Percentiles rank a stretch among this genome's conserved stretches.
Conservation (phyloP, 2,797 vertebrate genomes). For the Chloroceryle inda region DNA sequence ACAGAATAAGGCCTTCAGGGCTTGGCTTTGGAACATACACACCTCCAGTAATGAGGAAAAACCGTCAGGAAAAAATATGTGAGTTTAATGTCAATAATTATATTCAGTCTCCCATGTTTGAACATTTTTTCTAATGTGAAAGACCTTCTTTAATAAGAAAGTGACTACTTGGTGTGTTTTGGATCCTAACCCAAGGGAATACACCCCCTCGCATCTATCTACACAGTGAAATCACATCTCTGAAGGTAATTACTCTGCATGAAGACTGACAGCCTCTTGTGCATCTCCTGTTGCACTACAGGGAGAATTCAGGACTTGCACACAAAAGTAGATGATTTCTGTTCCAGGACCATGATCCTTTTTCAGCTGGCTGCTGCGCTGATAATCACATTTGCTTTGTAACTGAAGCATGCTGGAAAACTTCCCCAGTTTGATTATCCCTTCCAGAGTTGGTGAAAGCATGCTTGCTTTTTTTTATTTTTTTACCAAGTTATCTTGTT, state of each 20-base stretch:
- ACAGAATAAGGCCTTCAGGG: constrained; percentile 15
- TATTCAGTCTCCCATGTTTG: not conserved
- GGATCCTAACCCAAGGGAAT: constrained; percentile 7
- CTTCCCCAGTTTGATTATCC: constrained; percentile 37
- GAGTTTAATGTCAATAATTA: constrained; percentile 48
- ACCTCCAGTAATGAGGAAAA: constrained; percentile 20
- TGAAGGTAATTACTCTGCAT: not conserved
- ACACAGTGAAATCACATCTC: not conserved
- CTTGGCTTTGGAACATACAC: constrained; percentile 40
- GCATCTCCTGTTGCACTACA: not conserved
- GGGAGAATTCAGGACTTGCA: not conserved
- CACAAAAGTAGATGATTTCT: not conserved
- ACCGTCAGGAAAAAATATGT: not conserved
- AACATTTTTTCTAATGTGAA: constrained; percentile 2
- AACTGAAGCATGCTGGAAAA: not conserved
- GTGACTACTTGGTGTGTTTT: not conserved
- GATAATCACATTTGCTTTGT: constrained; percentile 18
- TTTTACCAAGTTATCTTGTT: constrained; percentile 29
- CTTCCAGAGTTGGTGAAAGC: constrained; percentile 25
- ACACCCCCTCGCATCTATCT: not conserved
- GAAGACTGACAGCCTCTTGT: not conserved
- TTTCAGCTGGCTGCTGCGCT: not conserved
- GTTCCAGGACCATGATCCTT: not conserved
- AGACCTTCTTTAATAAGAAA: constrained; percentile 40
- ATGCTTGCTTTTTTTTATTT: not conserved